These are phyloP conservation scores for Hymenochirus boettgeri DNA, from an alignment of 2,113 vertebrate genomes.

Conservation along the genomic window DNA sequence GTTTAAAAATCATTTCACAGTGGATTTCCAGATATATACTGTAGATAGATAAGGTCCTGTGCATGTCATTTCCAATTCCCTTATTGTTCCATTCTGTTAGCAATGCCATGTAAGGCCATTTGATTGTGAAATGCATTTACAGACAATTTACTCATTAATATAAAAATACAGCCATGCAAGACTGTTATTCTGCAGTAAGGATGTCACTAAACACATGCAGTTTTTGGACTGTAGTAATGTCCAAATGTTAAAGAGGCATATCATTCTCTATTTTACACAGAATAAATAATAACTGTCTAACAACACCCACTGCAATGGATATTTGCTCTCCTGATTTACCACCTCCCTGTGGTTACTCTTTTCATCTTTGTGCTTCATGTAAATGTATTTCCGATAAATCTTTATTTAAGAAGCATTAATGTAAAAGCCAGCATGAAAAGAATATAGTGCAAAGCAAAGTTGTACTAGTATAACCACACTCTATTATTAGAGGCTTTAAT, in stretches of 20 bases:
- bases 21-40: too few relatives aligned
- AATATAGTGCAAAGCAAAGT: background rate
- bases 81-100: background rate
- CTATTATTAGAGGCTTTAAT: constrained; percentile 24
- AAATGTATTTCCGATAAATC: background rate
- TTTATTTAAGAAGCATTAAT: background rate
- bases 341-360: background rate
- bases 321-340: background rate
- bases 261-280: constrained; percentile 15
- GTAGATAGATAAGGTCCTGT: too few relatives aligned
- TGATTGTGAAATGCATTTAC: background rate
- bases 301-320: background rate
- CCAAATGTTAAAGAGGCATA: constrained; percentile 3
- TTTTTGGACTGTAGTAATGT: background rate
- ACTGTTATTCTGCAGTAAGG: constrained; percentile 6
- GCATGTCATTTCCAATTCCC: background rate
- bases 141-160: constrained; percentile 3
- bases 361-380: background rate
- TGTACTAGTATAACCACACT: background rate
- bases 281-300: background rate
- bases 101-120: background rate
- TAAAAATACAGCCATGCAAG: background rate
- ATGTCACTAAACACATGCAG: background rate
- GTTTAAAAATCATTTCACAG: background rate
- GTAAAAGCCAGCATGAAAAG: background rate